Conservation (phyloP, 2,888 invertebrate species). For the Phoenoteleia sp. region DNA sequence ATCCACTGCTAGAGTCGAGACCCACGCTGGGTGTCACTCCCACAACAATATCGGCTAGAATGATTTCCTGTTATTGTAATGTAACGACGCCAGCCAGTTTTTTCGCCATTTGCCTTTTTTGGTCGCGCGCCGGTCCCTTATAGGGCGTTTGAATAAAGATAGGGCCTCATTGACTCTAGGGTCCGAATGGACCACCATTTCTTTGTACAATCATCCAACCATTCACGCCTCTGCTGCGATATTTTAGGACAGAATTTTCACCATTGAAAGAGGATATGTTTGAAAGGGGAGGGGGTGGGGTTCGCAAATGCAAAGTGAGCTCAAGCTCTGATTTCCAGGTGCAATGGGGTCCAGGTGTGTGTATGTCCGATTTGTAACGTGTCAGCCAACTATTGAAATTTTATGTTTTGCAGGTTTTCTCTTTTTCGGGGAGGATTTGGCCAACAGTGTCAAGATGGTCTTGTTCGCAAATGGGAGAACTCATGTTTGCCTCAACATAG, state of each 20-base stretch:
- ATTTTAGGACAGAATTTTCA: constrained; percentile 50
- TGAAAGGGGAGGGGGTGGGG: constrained; percentile 60
- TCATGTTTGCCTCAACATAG: constrained; percentile 32
- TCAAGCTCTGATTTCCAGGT: constrained; percentile 79
- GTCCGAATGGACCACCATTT: constrained; percentile 76
- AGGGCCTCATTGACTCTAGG: constrained; percentile 76
- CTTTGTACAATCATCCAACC: constrained; percentile 85
- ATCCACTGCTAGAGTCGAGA: constrained; percentile 61
- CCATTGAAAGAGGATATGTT: constrained; percentile 78
- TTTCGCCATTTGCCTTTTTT: constrained; percentile 48
- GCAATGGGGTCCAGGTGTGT: constrained; percentile 68
- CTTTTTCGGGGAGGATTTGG: constrained; percentile 38
- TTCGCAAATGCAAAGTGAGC: constrained; percentile 75
- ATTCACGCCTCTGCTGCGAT: constrained; percentile 82
- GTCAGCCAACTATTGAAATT: constrained; percentile 22
- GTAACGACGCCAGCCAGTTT: constrained; percentile 20
- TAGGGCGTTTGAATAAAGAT: constrained; percentile 70
- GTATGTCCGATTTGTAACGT: constrained; percentile 56
- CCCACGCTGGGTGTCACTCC: constrained; percentile 68
- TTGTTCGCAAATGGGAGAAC: constrained; percentile 37
- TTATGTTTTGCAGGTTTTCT: constrained; percentile 7
- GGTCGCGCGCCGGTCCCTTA: constrained; percentile 43
- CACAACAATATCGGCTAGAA: constrained; percentile 76
- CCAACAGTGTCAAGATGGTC: constrained; percentile 61
- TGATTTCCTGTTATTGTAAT: constrained; percentile 76